Evolutionary conservation across 1,140 invertebrate genomes (phyloP).

Genomic region (Megalopta genalis): DNA sequence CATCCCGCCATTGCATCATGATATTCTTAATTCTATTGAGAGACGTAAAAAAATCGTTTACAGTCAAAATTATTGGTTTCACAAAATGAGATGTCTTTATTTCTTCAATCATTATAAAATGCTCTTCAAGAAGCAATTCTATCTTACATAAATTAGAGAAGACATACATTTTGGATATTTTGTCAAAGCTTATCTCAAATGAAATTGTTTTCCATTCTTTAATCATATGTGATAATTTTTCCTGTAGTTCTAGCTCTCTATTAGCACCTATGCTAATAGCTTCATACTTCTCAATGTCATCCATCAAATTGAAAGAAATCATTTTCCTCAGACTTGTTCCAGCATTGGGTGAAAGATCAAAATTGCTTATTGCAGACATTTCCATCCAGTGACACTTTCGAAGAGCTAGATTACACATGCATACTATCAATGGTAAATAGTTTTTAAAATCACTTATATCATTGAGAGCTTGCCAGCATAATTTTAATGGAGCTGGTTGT

Average conservation of each 20-base stretch:
- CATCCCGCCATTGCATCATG: slow-evolving; percentile 83
- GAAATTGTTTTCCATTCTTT: slow-evolving; percentile 83
- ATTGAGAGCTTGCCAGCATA: slow-evolving; percentile 80
- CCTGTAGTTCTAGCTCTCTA: slow-evolving; percentile 84
- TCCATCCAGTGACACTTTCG: slow-evolving; percentile 86
- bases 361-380: slow-evolving; percentile 84
- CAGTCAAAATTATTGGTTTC: slow-evolving; percentile 82
- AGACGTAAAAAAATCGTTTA: slow-evolving; percentile 82
- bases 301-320: slow-evolving; percentile 82
- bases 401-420: slow-evolving; percentile 86
- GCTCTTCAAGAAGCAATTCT: slow-evolving; percentile 84
- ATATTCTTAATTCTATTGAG: slow-evolving; percentile 81
- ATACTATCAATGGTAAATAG: slow-evolving; percentile 83
- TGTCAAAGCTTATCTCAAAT: slow-evolving; percentile 78
- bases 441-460: slow-evolving; percentile 83
- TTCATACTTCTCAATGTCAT: slow-evolving; percentile 83
- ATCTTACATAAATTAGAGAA: slow-evolving; percentile 83
- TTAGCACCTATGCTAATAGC: slow-evolving; percentile 85
- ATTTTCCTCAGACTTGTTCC: slow-evolving; percentile 83
- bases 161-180: slow-evolving; percentile 78
- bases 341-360: slow-evolving; percentile 84
- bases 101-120: slow-evolving; percentile 84
- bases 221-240: slow-evolving; percentile 83
- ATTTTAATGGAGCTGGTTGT: slow-evolving; percentile 82
- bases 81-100: slow-evolving; percentile 87